Evolutionary conservation across 2,113 vertebrate species (phyloP).

Genomic region (Polypterus senegalus): DNA sequence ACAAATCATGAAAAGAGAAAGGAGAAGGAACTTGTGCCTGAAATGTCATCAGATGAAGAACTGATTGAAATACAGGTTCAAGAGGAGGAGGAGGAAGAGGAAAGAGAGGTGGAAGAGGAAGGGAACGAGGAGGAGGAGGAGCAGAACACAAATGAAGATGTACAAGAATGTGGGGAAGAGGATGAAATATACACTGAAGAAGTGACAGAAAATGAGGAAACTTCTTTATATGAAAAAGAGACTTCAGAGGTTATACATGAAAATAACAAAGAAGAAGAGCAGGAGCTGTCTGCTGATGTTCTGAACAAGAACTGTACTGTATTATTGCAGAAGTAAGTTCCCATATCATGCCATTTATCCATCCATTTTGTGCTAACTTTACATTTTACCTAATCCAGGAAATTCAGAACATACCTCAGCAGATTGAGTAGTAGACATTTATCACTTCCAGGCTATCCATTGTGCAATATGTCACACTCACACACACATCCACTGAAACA

Average conservation of each 20-base stretch:
- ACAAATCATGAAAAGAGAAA: not conserved
- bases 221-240: not conserved
- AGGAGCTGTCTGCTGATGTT: not conserved
- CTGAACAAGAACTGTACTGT: constrained; percentile 7
- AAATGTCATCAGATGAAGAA: not conserved
- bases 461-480: no score
- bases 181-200: constrained; percentile 14
- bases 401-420: no score
- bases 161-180: constrained; percentile 14
- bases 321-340: constrained; percentile 1
- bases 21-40: not conserved
- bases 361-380: not conserved
- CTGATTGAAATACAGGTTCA: constrained; percentile 3
- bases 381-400: not conserved
- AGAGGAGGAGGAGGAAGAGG: constrained; percentile 16
- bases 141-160: constrained; percentile 1
- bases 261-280: not conserved
- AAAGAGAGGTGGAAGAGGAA: constrained; percentile 15
- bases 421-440: no score
- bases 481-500: no score
- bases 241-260: not conserved
- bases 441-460: no score
- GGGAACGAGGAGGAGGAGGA: not conserved
- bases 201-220: not conserved
- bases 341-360: not conserved